Evolutionary conservation across 2,888 invertebrate species (phyloP).

Genomic region (Liodrosophila aerea): DNA sequence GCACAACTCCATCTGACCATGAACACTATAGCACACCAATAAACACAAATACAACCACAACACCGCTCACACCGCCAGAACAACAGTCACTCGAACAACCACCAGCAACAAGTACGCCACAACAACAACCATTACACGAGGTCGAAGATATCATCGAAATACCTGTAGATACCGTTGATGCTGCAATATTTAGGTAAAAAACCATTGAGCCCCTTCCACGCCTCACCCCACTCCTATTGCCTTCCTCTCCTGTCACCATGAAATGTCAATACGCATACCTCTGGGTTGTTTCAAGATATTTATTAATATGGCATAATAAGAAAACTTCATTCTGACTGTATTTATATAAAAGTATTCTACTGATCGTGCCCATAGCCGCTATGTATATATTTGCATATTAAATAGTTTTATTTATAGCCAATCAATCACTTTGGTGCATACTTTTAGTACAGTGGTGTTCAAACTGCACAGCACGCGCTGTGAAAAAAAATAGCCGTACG

Average conservation of each 20-base stretch:
- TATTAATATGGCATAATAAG: too few species aligned
- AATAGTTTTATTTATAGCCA: too few species aligned
- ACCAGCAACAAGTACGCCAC: constrained; percentile 73
- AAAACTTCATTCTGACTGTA: too few species aligned
- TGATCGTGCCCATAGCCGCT: too few species aligned
- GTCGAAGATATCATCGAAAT: constrained; percentile 75
- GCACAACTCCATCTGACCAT: constrained; percentile 52
- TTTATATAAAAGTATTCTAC: too few species aligned
- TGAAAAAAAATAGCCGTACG: too few species aligned
- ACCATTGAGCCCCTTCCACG: constrained; percentile 1
- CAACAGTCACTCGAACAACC: constrained; percentile 49
- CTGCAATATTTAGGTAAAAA: constrained; percentile 77
- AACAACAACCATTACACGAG: constrained; percentile 45
- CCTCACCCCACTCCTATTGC: not conserved
- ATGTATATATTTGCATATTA: too few species aligned
- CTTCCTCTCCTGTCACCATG: not conserved
- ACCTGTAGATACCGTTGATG: constrained; percentile 80
- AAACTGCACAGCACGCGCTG: too few species aligned
- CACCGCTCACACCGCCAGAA: constrained; percentile 74
- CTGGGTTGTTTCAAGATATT: too few species aligned
- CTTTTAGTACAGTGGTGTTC: too few species aligned
- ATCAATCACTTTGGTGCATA: too few species aligned
- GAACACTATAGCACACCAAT: constrained; percentile 71
- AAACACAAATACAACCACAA: constrained; percentile 63
- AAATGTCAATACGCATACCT: too few species aligned